A percentile compares a stretch with the other conserved stretches of the same genome.
These are phyloP conservation scores for Girardia tigrina DNA, from an alignment of 2,888 invertebrate genomes.

Conservation along the genomic window DNA sequence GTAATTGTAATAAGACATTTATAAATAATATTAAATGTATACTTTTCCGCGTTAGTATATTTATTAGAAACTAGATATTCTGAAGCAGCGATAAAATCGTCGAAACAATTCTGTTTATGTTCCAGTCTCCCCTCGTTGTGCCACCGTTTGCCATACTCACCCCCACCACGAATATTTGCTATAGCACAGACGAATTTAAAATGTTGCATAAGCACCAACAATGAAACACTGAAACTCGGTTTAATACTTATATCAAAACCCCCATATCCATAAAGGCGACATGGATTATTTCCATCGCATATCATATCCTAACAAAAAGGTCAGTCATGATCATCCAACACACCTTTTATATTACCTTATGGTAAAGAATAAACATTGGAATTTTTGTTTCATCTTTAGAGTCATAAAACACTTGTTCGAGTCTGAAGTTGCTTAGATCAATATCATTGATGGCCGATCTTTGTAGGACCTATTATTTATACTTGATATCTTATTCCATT, in stretches of 20 bases:
- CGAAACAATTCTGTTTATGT: conserved; percentile 90
- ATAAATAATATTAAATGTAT: no score
- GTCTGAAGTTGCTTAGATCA: conserved; percentile 63
- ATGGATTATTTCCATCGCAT: conserved; percentile 53
- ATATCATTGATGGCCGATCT: conserved; percentile 73
- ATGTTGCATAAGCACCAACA: conserved; percentile 73
- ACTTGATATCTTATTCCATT: conserved; percentile 21
- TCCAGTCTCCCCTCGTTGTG: conserved; percentile 75
- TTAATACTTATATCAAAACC: conserved; percentile 84
- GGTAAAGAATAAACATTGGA: conserved; percentile 71
- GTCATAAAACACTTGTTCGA: conserved; percentile 71
- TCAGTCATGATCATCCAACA: conserved; percentile 9
- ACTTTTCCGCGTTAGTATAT: conserved; percentile 63
- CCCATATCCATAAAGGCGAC: conserved; percentile 83
- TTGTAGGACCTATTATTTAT: conserved; percentile 59
- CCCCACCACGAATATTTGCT: conserved; percentile 87
- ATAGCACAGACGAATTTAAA: conserved; percentile 75
- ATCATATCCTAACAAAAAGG: not conserved
- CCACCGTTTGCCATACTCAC: conserved; percentile 89
- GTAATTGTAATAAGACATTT: no score
- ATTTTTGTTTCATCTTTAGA: conserved; percentile 81
- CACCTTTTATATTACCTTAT: conserved; percentile 40
- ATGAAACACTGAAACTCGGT: conserved; percentile 72
- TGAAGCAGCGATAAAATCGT: conserved; percentile 83
- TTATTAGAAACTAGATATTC: conserved; percentile 67